Evolutionary conservation across 2,113 vertebrate species (phyloP), one percentile per base, ranked within the genome.

Genomic region (Spheniscus mendiculus): DNA sequence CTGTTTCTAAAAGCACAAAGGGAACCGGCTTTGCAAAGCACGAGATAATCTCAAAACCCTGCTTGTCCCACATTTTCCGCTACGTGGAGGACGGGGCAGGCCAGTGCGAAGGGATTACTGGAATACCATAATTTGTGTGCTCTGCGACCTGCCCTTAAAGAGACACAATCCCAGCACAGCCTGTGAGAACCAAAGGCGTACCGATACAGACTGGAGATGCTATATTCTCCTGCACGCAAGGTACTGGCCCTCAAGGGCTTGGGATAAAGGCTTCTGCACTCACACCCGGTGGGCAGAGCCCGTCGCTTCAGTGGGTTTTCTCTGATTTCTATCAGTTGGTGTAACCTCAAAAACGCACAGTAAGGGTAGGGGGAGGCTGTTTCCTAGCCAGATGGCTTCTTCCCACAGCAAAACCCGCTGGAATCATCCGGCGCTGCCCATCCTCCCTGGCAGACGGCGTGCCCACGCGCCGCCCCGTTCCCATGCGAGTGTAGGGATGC

Each of bases 11-110:
- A 89, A 90, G 89, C 78, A 81, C 77, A 93, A 69, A 89, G 67
- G 53, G 63, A 93, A 70, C 52, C 32, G 63, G 80, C 91, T 89
- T 79, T 89, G 58, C 89, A 93, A 80, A 96, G 79, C 93, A 67
- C 0, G 15, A 69, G 90, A 89, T 95, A 96, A 96, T 97, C 93
- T 79, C 93, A 93, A 96, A 97, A 93, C 89, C 94, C 73, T 80
- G 88, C 90, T 76, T 94, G 95, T 96, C 96, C 96, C 94, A 94
- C 94, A 96, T 97, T 95, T 76, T 59, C 50, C 0, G 10, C 36
- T 63, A 86, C 0, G 0, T 30, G 44, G 91, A 83, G 78, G 87
- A 84, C 7, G 0, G 14, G 88, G 81, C 72, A 79, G 87, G 55
- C 69, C 87, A 29, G 2, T 7, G 34, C 3, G 6, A 85, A 95